These are phyloP conservation scores for Melipona quadrifasciata DNA, from an alignment of 1,140 invertebrate genomes.

Conservation along the genomic window DNA sequence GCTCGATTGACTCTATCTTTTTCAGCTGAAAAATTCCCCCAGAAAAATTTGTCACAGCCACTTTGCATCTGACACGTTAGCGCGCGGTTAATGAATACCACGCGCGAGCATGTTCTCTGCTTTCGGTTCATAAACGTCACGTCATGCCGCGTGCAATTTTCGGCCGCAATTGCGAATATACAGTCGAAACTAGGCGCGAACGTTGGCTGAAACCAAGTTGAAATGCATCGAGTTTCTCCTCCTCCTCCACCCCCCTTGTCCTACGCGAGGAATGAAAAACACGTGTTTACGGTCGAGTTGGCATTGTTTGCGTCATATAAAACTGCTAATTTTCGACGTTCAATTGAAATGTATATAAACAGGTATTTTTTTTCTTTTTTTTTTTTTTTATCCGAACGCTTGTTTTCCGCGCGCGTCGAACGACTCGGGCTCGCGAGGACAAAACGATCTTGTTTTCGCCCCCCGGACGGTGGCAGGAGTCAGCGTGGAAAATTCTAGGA, in stretches of 20 bases:
- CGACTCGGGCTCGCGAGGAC: neutral
- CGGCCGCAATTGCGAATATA: neutral
- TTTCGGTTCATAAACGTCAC: slow-evolving; percentile 41
- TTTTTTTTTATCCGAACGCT: neutral
- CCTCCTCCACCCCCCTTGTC: neutral
- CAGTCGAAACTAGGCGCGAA: neutral
- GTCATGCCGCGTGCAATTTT: slow-evolving; percentile 20
- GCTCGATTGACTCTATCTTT: neutral
- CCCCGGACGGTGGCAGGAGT: too few species aligned
- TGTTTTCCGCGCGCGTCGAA: neutral
- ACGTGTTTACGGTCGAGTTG: neutral
- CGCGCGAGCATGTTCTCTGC: slow-evolving; percentile 3
- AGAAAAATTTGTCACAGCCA: neutral
- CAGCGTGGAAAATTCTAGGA: neutral
- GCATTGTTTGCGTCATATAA: neutral
- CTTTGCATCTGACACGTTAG: neutral
- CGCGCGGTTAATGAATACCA: slow-evolving; percentile 22
- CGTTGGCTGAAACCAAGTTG: neutral
- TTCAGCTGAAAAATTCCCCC: too few species aligned
- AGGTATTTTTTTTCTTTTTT: neutral
- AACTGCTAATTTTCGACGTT: neutral
- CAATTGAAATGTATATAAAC: neutral
- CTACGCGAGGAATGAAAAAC: neutral
- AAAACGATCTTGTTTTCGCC: neutral
- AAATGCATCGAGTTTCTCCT: neutral